phyloP scores from a whole-genome alignment of 1,140 invertebrate species.

The Danaus melanippus region DNA sequence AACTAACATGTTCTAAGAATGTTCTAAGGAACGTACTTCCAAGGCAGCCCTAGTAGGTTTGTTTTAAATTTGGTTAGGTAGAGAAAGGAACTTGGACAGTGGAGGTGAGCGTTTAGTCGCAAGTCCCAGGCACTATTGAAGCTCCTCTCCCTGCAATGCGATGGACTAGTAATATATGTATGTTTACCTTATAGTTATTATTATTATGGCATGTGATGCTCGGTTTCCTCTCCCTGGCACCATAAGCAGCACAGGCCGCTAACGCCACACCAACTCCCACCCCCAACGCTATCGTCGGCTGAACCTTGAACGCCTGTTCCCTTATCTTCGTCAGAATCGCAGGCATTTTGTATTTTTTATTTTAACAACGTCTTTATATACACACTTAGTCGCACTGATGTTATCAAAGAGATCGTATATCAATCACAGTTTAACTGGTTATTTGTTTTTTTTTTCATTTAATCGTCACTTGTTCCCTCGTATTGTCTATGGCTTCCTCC shows the following conservation, averaged over 20 bases:
- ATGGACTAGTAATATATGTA: background rate
- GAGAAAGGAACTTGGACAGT: too few relatives aligned
- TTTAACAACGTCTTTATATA: constrained; percentile 4
- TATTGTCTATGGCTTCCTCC: constrained; percentile 28
- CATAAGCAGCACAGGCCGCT: constrained; percentile 62
- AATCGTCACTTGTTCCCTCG: constrained; percentile 10
- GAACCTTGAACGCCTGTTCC: constrained; percentile 64
- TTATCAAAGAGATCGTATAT: constrained; percentile 23
- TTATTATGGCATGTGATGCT: constrained; percentile 54
- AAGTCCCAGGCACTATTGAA: too few relatives aligned
- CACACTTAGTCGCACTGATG: background rate
- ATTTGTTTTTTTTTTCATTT: constrained; percentile 15
- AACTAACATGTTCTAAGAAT: too few relatives aligned
- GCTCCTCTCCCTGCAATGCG: too few relatives aligned
- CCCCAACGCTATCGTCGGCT: constrained; percentile 73
- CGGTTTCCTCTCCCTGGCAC: constrained; percentile 54
- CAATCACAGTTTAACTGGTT: constrained; percentile 28
- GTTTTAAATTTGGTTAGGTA: too few relatives aligned
- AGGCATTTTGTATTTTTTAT: constrained; percentile 44
- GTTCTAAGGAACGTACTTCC: too few relatives aligned
- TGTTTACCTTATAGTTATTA: constrained; percentile 62
- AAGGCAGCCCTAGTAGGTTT: too few relatives aligned
- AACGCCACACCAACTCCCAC: constrained; percentile 70
- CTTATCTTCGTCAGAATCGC: constrained; percentile 60
- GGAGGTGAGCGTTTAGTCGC: too few relatives aligned